Conservation (phyloP, 2,888 invertebrate genomes). For the Drosophila nigricruria region DNA sequence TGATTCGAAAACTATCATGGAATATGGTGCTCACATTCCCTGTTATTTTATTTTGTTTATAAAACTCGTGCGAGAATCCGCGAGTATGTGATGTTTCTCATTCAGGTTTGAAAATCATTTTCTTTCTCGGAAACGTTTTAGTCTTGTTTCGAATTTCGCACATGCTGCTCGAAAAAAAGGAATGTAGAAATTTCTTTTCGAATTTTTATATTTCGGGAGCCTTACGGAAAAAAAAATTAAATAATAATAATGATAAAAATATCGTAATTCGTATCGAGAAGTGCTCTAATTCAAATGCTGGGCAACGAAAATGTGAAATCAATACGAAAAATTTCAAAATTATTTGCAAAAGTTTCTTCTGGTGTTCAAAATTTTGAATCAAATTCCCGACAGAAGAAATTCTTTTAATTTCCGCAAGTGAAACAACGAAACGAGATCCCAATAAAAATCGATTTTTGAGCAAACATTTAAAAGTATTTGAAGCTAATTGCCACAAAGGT, state of each 20-base stretch:
- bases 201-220: constrained; percentile 35
- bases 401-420: background rate
- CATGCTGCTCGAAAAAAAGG: constrained; percentile 62
- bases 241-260: constrained; percentile 18
- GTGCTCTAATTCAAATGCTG: constrained; percentile 21
- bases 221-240: constrained; percentile 38
- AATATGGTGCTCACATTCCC: background rate
- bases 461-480: background rate
- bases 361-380: constrained; percentile 35
- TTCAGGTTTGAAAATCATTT: constrained; percentile 9
- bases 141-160: constrained; percentile 80
- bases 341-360: constrained; percentile 59
- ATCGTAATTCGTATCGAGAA: constrained; percentile 23
- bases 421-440: background rate
- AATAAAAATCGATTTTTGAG: background rate
- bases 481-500: constrained; percentile 55
- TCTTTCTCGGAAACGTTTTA: constrained; percentile 41
- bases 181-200: constrained; percentile 27
- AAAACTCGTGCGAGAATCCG: constrained; percentile 8
- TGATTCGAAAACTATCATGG: background rate
- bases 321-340: constrained; percentile 22
- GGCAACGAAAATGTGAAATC: constrained; percentile 51
- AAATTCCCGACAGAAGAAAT: constrained; percentile 6
- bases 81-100: background rate
- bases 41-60: constrained; percentile 11